phyloP scores from a whole-genome alignment of 92 coral and sea anemone genomes.

The Heteractis magnifica region DNA sequence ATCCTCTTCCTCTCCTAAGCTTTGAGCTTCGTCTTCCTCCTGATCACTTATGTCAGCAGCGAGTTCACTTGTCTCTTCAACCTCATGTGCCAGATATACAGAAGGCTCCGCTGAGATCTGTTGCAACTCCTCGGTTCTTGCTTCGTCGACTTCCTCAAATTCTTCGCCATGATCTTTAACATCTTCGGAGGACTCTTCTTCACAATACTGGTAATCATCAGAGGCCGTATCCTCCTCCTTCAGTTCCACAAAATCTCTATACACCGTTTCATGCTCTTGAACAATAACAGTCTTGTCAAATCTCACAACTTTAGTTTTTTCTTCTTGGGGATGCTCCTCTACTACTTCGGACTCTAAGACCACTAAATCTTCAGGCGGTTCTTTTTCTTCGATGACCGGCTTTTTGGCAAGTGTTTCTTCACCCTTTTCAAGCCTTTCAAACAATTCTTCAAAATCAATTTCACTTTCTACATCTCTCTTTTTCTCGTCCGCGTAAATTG shows the following conservation, averaged over 20 bases:
- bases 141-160: constrained; percentile 20
- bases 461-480: constrained; percentile 44
- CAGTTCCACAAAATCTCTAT: constrained; percentile 17
- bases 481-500: constrained; percentile 15
- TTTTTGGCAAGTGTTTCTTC: constrained; percentile 8
- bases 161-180: constrained; percentile 17
- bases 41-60: constrained; percentile 27
- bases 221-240: constrained; percentile 9
- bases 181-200: constrained; percentile 30
- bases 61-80: constrained; percentile 19
- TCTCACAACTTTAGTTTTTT: constrained; percentile 25
- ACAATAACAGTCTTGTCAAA: constrained; percentile 33
- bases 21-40: constrained; percentile 38
- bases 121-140: constrained; percentile 4
- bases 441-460: constrained; percentile 43
- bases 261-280: constrained; percentile 29
- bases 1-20: constrained; percentile 31
- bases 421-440: constrained; percentile 31
- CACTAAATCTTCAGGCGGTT: neutral
- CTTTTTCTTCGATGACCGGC: neutral
- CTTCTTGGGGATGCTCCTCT: constrained; percentile 8
- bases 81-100: constrained; percentile 36
- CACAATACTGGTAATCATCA: constrained; percentile 24
- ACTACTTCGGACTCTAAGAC: neutral
- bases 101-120: constrained; percentile 12